Evolutionary conservation across 2,797 vertebrate genomes (phyloP), one percentile per base, ranked within the genome.

Genomic region (Cryptoblepharus egeriae): DNA sequence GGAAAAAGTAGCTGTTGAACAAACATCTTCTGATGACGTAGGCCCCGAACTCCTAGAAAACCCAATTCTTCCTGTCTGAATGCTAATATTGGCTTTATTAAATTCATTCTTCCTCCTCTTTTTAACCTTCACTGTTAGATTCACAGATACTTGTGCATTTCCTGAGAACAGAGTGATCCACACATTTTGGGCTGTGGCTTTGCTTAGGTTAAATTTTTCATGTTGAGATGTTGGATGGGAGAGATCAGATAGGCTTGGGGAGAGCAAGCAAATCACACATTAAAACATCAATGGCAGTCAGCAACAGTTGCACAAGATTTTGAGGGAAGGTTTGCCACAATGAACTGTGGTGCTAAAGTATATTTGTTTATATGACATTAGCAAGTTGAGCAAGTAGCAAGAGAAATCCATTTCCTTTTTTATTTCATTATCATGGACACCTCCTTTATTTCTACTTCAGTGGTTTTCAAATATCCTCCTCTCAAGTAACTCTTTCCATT

Each of bases 131-230:
- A 30, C 74, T 75, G 18, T 87, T 72, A 90, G 85, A 87, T 81
- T 80, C 81, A 82, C 75, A 4, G 85, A 71, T 90, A 91, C 85
- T 75, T 79, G 77, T 45, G 20, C 64, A 89, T 77, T 94, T 95
- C 93, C 94, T 93, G 94, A 90, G 93, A 90, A 88, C 88, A 72
- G 12, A 55, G 2, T 0, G 79, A 92, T 93, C 93, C 93, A 83
- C 92, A 85, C 75, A 9, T 88, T 92, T 88, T 76, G 85, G 73
- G n/a, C 32, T 93, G 93, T 0, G 88, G 92, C 90, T 93, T 92
- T 74, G 55, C 30, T 26, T 35, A 16, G 35, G 60, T 35, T 65
- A 68, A 80, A 80, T 77, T 90, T 92, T 82, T 90, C 88, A 82
- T 6, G 0, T 82, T 90, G 75, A 85, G 88, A 83, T 87, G 76